Evolutionary conservation across 2,888 invertebrate genomes (phyloP).

Genomic region (Digitonthophagus gazella): DNA sequence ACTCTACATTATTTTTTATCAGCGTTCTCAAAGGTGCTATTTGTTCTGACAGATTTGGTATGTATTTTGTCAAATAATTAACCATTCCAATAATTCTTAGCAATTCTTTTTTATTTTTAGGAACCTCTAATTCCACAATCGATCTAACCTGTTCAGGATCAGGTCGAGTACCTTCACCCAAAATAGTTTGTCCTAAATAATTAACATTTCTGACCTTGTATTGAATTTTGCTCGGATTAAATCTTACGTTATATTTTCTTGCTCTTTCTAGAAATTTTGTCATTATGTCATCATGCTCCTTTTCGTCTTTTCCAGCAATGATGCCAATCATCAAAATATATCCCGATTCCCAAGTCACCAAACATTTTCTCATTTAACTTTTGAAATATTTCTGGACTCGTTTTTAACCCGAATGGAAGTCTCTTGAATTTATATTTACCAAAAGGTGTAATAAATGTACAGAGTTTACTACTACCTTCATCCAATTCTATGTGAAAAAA

Average conservation of each 20-base stretch:
- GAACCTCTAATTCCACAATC: slow-evolving; percentile 28
- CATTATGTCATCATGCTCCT: slow-evolving; percentile 19
- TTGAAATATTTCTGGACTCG: slow-evolving; percentile 19
- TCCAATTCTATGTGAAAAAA: slow-evolving; percentile 19
- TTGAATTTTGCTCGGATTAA: slow-evolving; percentile 38
- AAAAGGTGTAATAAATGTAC: slow-evolving; percentile 11
- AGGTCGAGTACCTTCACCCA: slow-evolving; percentile 28
- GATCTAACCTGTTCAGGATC: slow-evolving; percentile 31
- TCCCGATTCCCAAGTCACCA: slow-evolving; percentile 16
- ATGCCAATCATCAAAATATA: slow-evolving; percentile 22
- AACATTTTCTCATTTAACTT: slow-evolving; percentile 19
- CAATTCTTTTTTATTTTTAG: slow-evolving; percentile 36
- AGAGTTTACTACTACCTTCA: not conserved
- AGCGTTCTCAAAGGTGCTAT: slow-evolving; percentile 29
- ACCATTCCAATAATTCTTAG: slow-evolving; percentile 38
- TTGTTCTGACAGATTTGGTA: slow-evolving; percentile 31
- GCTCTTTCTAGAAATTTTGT: slow-evolving; percentile 26
- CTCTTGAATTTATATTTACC: slow-evolving; percentile 21
- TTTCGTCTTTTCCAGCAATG: slow-evolving; percentile 12
- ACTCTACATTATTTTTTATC: slow-evolving; percentile 35
- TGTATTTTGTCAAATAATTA: slow-evolving; percentile 35
- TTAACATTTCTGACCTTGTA: slow-evolving; percentile 34
- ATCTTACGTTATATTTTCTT: slow-evolving; percentile 37
- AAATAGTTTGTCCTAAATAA: slow-evolving; percentile 36
- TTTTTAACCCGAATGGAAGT: slow-evolving; percentile 18